These are phyloP conservation scores for Dryobotodes eremita DNA, from an alignment of 2,888 invertebrate species.

Conservation along the genomic window DNA sequence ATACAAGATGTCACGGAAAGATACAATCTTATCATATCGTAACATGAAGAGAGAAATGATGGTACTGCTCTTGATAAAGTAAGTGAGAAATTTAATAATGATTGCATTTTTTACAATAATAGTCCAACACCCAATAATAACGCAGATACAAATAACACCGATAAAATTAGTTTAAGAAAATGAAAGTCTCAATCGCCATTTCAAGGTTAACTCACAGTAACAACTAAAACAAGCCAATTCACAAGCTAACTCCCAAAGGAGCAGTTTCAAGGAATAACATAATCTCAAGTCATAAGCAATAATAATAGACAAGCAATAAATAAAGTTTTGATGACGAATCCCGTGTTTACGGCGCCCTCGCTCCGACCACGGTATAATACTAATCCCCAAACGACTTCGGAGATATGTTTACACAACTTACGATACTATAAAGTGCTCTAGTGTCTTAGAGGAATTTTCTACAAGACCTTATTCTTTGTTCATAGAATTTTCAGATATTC, in stretches of 20 bases:
- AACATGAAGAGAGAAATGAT: background rate
- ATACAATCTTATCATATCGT: background rate
- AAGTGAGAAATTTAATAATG: too few species aligned
- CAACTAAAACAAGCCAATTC: conserved; percentile 35
- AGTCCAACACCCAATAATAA: background rate
- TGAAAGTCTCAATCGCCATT: background rate
- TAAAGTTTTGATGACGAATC: conserved; percentile 76
- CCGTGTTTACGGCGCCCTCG: conserved; percentile 66
- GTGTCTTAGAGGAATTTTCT: conserved; percentile 31
- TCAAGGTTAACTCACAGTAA: background rate
- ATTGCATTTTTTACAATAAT: background rate
- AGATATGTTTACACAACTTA: conserved; percentile 58
- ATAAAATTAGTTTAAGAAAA: background rate
- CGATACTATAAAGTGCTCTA: conserved; percentile 47
- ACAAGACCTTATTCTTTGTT: background rate
- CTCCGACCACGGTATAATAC: conserved; percentile 60
- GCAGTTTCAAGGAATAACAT: conserved; percentile 59
- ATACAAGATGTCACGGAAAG: too few species aligned
- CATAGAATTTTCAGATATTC: background rate
- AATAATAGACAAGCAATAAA: conserved; percentile 72
- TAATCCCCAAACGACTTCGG: conserved; percentile 64
- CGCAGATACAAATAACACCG: background rate
- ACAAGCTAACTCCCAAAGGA: conserved; percentile 36
- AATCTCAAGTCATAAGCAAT: conserved; percentile 67
- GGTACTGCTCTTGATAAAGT: background rate